Evolutionary conservation across 2,888 invertebrate genomes (phyloP).

Genomic region (Agrochola litura): DNA sequence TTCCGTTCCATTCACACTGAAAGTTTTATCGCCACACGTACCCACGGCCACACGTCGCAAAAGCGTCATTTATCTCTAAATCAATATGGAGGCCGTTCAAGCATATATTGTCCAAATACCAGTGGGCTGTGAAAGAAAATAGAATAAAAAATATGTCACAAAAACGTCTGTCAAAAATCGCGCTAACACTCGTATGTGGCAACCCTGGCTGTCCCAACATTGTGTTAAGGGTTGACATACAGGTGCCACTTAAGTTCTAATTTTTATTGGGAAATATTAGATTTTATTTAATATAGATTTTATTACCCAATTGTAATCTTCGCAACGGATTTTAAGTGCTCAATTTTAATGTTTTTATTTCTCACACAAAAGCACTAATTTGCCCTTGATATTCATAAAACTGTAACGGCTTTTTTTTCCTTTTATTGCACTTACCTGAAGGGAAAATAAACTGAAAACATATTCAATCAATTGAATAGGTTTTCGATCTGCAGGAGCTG

Average conservation of each 20-base stretch:
- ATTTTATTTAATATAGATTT: background rate
- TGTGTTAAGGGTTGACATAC: slow-evolving; percentile 58
- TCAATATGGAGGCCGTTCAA: slow-evolving; percentile 58
- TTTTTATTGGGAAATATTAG: background rate
- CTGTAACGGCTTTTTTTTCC: background rate
- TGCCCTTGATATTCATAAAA: background rate
- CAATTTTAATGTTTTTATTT: background rate
- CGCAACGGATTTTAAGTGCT: background rate
- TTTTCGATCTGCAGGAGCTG: background rate
- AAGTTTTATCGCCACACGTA: slow-evolving; percentile 1
- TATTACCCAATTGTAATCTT: background rate
- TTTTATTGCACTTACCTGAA: background rate
- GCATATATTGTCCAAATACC: slow-evolving; percentile 60
- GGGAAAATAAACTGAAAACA: background rate
- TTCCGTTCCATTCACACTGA: slow-evolving; percentile 17
- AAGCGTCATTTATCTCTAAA: slow-evolving; percentile 37
- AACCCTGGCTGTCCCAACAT: slow-evolving; percentile 48
- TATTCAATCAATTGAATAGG: slow-evolving; percentile 25
- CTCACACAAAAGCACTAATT: background rate
- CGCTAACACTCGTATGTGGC: slow-evolving; percentile 44
- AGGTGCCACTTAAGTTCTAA: background rate
- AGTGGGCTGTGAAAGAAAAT: slow-evolving; percentile 64
- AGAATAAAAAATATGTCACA: slow-evolving; percentile 62
- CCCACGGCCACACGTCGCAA: slow-evolving; percentile 5
- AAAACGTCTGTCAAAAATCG: slow-evolving; percentile 65